Base-by-base conservation (phyloP, 2,113 vertebrate genomes). In the Syngnathus typhle region DNA sequence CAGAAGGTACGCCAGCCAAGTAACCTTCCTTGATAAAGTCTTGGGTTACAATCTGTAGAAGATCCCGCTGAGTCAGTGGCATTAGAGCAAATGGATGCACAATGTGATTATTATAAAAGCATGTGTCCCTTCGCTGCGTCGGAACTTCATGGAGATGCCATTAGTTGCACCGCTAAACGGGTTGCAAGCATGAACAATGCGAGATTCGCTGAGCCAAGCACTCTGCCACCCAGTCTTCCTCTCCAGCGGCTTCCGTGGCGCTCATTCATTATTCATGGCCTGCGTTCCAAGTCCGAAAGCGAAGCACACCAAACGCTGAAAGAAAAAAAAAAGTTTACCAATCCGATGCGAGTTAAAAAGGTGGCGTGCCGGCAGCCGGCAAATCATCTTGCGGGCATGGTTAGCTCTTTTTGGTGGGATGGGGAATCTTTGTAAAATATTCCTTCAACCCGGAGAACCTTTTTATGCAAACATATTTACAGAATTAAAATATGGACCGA, bases 191-290 rank as follows among this genome's bases (percentile, higher is more conserved):
- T 65, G 74, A 85, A 86, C 84, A 78, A 60, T 67, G 61, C 74
- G 9, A 2, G 67, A 38, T 59, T 60, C 81, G 85, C 86, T 87
- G 83, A 88, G 82, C 73, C 43, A 85, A 82, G 84, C 64, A 54
- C 78, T 81, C 82, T 60, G 70, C 67, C 63, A 62, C 68, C 75
- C 77, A 83, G 75, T 82, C 76, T 81, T 85, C 80, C 83, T 81
- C 83, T 89, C 82, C 78, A 80, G 78, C 73, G 76, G 83, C 85
- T 87, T 83, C 73, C 80, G 78, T 60, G 71, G 66, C 82, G 82
- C 79, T 82, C 87, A 84, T 89, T 85, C 70, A 88, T 89, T 87
- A 88, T 89, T 88, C 81, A 88, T 85, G 44, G 51, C 11, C 75
- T 71, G 72, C 73, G 83, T 85, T 85, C 82, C 73, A 69, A 63